Base-by-base conservation (phyloP, 2,113 vertebrate genomes). In the Gambusia holbrooki region DNA sequence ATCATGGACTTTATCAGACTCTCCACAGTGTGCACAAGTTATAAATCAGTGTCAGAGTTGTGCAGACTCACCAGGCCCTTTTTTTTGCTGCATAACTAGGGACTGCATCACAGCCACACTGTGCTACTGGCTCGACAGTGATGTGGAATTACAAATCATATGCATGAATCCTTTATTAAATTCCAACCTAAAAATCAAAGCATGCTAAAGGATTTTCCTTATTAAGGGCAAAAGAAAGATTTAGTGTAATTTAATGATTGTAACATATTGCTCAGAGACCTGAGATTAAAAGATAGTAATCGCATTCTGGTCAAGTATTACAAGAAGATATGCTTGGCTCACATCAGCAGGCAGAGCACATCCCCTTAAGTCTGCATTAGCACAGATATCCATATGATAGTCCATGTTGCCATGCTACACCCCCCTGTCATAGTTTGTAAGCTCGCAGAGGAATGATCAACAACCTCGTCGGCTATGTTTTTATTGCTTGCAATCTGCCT, bases 301-400 rank as follows among this genome's bases (percentile, higher is more conserved):
- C 25, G n/a, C n/a, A 77, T 83, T 82, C 71, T 77, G 82, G 74
- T 79, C 79, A 82, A 87, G 79, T 82, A 86, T 86, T 76, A 90
- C 87, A 91, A 88, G 83, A 93, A 85, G 81, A 84, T 62, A 73
- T 65, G 66, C 65, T 86, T 71, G 62, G 84, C 69, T 85, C 42
- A 61, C 66, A 75, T 82, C 84, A 84, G 51, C 62, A 77, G 71
- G 73, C 54, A 19, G 63, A 8, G 33, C 84, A 76, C 69, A 81
- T 88, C 79, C 86, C 58, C 74, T 87, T 90, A 89, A 92, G 84
- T 82, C 83, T 80, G 84, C 78, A 92, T 92, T 93, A 88, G 84
- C 88, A 93, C 83, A 88, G 74, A 92, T 86, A 90, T 78, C 35
- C 69, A 70, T 82, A 71, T 76, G 60, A 81, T 66, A 66, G 22